Conservation (phyloP, 2,888 invertebrate species). For the Protula sp. region DNA sequence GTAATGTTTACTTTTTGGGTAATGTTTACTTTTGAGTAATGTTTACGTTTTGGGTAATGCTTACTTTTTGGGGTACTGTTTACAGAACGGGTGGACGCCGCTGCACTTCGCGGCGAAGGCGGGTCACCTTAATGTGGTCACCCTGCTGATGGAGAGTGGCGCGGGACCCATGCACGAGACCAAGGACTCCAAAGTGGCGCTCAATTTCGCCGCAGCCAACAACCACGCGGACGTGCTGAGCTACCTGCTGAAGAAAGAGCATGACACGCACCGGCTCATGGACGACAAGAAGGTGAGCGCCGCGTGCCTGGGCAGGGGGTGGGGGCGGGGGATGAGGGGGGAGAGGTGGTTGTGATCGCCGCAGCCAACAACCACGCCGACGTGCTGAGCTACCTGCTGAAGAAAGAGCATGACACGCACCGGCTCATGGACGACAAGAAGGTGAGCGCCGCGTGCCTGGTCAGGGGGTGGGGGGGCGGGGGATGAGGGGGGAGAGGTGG, state of each 20-base stretch:
- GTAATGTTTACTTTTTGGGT: too few species aligned
- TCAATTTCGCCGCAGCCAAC: conserved; percentile 97
- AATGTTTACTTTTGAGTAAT: too few species aligned
- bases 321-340: too few species aligned
- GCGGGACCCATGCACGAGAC: conserved; percentile 73
- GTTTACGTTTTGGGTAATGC: too few species aligned
- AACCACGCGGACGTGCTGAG: conserved; percentile 93
- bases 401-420: conserved; percentile 96
- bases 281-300: conserved; percentile 83
- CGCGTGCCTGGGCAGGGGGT: too few species aligned
- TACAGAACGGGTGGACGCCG: conserved; percentile 52
- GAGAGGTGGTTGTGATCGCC: conserved; percentile 95
- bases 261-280: conserved; percentile 94
- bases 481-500: too few species aligned
- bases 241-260: conserved; percentile 94
- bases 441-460: conserved; percentile 57
- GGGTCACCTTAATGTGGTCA: conserved; percentile 91
- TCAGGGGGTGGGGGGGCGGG: too few species aligned
- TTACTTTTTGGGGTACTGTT: too few species aligned
- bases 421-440: conserved; percentile 94
- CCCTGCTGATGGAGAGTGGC: conserved; percentile 88
- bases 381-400: conserved; percentile 89
- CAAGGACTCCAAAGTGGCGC: conserved; percentile 91
- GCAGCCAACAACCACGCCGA: conserved; percentile 95
- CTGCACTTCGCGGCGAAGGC: conserved; percentile 51